Conservation (phyloP, 2,113 vertebrate genomes). For the Delphinus delphis region DNA sequence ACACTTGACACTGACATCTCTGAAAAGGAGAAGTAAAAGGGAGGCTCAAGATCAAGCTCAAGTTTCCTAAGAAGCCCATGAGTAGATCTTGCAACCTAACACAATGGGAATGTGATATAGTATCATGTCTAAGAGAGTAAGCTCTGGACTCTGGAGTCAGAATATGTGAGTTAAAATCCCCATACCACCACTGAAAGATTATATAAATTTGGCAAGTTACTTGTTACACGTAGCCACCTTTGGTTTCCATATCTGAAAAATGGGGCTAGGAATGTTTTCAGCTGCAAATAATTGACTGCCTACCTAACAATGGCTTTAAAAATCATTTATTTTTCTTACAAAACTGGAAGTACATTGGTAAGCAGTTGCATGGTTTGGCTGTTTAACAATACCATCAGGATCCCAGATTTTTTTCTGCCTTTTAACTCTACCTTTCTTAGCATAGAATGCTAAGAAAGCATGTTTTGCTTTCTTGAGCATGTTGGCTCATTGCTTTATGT, state of each 20-base stretch:
- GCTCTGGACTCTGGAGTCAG: neutral
- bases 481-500: neutral
- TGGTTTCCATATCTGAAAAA: constrained; percentile 7
- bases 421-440: neutral
- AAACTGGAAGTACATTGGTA: neutral
- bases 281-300: neutral
- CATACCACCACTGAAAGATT: neutral
- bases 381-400: neutral
- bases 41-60: neutral
- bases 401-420: neutral
- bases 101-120: neutral
- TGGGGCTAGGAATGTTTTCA: neutral
- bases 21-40: neutral
- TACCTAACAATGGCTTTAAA: neutral
- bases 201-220: neutral
- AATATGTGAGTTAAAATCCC: neutral
- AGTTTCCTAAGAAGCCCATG: neutral
- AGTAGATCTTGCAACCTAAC: neutral
- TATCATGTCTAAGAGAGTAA: neutral
- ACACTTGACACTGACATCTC: neutral
- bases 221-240: neutral
- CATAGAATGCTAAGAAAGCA: too few relatives aligned
- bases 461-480: neutral
- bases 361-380: neutral
- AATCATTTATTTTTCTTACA: constrained; percentile 15